Percentiles rank a stretch among this genome's conserved stretches.
Conservation (phyloP, 2,888 invertebrate genomes). For the Hemaris fuciformis region DNA sequence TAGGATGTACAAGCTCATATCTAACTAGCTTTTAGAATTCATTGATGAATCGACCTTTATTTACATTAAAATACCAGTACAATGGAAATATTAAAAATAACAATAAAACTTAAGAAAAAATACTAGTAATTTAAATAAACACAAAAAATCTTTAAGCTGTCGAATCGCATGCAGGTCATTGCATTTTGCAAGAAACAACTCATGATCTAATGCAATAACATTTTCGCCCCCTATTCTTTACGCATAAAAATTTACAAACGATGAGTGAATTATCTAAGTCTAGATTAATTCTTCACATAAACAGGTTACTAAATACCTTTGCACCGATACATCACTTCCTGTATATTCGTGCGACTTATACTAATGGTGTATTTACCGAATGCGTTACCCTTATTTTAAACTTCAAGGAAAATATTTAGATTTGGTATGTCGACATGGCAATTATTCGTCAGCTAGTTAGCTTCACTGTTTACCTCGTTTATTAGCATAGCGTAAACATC, state of each 20-base stretch:
- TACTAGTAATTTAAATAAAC: too few species aligned
- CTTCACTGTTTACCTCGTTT: conserved; percentile 8
- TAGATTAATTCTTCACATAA: neutral
- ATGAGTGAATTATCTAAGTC: neutral
- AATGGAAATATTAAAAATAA: too few species aligned
- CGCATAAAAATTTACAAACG: neutral
- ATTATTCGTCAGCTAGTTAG: conserved; percentile 16
- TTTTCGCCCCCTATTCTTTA: neutral
- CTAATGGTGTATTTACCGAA: conserved; percentile 13
- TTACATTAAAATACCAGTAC: too few species aligned
- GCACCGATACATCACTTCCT: neutral
- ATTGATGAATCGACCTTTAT: too few species aligned
- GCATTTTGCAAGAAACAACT: neutral
- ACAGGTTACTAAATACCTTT: neutral
- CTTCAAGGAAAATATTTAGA: conserved; percentile 10
- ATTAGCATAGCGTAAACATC: conserved; percentile 15
- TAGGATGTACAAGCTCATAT: too few species aligned
- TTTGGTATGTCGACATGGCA: conserved; percentile 5
- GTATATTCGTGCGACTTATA: neutral
- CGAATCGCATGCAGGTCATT: neutral
- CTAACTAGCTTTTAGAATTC: too few species aligned
- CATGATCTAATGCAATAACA: neutral
- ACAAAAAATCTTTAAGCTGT: too few species aligned
- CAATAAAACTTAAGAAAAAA: too few species aligned
- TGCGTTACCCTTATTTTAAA: conserved; percentile 12